phyloP scores from a whole-genome alignment of 2,888 invertebrate genomes.

The Digitonthophagus gazella region DNA sequence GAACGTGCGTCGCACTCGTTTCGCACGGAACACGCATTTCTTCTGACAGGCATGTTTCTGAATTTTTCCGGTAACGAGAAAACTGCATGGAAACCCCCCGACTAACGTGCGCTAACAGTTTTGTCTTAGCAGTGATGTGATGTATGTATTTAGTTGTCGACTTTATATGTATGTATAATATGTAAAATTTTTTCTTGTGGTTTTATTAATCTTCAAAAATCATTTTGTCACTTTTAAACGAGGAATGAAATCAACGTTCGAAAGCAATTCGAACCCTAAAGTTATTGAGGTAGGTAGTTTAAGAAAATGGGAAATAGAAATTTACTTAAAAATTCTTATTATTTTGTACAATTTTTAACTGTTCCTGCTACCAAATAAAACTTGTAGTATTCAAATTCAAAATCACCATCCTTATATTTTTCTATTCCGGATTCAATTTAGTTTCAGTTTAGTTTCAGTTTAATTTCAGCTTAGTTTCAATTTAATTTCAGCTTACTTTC shows the following conservation, averaged over 20 bases:
- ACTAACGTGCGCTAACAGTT: constrained; percentile 39
- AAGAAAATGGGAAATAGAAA: not conserved
- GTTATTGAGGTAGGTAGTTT: not conserved
- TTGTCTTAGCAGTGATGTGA: constrained; percentile 50
- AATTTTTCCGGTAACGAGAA: not conserved
- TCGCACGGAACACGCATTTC: not conserved
- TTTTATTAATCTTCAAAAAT: constrained; percentile 4
- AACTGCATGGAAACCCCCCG: constrained; percentile 24
- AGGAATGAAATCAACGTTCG: not conserved
- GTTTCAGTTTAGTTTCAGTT: too few relatives aligned
- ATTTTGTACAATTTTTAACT: not conserved
- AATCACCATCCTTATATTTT: not conserved
- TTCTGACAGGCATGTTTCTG: constrained; percentile 1
- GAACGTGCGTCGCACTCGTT: not conserved
- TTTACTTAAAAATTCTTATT: too few relatives aligned
- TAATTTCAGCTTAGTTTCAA: too few relatives aligned
- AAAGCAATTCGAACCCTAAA: not conserved
- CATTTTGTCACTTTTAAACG: not conserved
- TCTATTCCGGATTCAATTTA: not conserved
- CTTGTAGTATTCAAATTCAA: not conserved
- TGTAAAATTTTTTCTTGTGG: constrained; percentile 4
- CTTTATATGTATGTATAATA: constrained; percentile 15
- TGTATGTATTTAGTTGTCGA: constrained; percentile 47
- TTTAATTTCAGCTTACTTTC: too few relatives aligned
- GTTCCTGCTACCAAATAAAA: not conserved